Base-by-base conservation (phyloP, 2,113 vertebrate genomes). In the Martes martes region DNA sequence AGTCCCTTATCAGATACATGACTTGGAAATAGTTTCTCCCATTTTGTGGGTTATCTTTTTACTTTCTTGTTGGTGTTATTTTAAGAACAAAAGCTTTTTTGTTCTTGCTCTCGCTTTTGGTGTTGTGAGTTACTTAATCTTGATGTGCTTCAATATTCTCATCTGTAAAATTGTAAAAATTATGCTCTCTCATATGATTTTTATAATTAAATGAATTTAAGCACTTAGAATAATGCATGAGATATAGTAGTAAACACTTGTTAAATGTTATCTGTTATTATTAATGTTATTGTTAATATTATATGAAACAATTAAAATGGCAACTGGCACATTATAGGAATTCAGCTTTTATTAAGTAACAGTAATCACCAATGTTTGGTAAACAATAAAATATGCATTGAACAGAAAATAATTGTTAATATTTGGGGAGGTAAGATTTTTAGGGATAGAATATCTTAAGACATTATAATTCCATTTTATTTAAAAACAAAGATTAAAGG, bases 341-440 rank as follows among this genome's bases (percentile, higher is more conserved):
- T 11, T 84, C 42, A 84, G 24, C 16, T 90, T 6, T 94, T 93
- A 39, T 67, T 89, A 94, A 73, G 11, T 73, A 84, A 89, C 2
- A 65, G 3, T 21, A 81, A 85, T 92, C 76, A 74, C 26, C 39
- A 94, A 3, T 67, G 57, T 63, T 65, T 84, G 19, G 39, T 52
- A 50, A 67, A 73, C 65, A 94, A 78, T 24, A 96, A 59, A 96
- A 88, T 85, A 52, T 71, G 1, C 33, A 88, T 28, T 94, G n/a
- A 94, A 16, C 14, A 88, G 28, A 95, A 96, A 97, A 92, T 86
- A 95, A 91, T 71, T 45, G 45, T 52, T 36, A 89, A 59, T 84
- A 81, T 63, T 78, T 91, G 19, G 4, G 10, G n/a, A 50, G 33
- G 11, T 80, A 97, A 42, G 2, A 63, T 79, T 91, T 94, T 89